Base-by-base conservation (phyloP, 2,888 invertebrate species). In the Orthosia incerta region DNA sequence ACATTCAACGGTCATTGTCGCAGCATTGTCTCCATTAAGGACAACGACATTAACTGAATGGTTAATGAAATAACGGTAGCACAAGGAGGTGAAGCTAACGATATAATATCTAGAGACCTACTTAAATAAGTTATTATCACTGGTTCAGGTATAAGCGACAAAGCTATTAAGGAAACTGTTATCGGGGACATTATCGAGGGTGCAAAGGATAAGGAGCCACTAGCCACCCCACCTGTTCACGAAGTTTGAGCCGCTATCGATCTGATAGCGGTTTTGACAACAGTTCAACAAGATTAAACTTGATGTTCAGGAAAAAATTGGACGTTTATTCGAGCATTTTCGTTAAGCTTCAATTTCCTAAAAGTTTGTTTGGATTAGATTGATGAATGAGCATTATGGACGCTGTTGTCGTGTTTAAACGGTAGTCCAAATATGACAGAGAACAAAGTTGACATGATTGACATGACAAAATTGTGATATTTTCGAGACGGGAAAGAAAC, bases 161-260 rank as follows among this genome's bases (percentile, higher is more conserved):
- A 74, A 69, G 87, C 81, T 88, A 88, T 90, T 89, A 90, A 83
- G 88, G 85, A 78, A 86, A 85, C 88, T 84, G 85, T 89, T 89
- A 90, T 90, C 89, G 79, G 76, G 68, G 74, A 82, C 77, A 86
- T 87, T 78, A 89, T 88, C 88, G 79, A 79, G 83, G 88, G 76
- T 82, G 80, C 79, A 78, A 85, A 72, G 83, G 83, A 88, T 82
- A 83, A 86, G 79, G 63, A 82, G 76, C 74, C 74, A 84, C 85
- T 84, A 77, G 81, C 78, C 84, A 71, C 83, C 75, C 79, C 82
- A 85, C 84, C 85, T 86, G 86, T 81, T 82, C 76, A 81, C 79
- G 80, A 85, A 82, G 78, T 84, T 84, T 59, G 46, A 87, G 83
- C 86, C 82, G 84, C 82, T 84, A 88, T 85, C 75, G 73, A 86